Conservation (phyloP, 2,113 vertebrate species). For the Cisticola juncidis region DNA sequence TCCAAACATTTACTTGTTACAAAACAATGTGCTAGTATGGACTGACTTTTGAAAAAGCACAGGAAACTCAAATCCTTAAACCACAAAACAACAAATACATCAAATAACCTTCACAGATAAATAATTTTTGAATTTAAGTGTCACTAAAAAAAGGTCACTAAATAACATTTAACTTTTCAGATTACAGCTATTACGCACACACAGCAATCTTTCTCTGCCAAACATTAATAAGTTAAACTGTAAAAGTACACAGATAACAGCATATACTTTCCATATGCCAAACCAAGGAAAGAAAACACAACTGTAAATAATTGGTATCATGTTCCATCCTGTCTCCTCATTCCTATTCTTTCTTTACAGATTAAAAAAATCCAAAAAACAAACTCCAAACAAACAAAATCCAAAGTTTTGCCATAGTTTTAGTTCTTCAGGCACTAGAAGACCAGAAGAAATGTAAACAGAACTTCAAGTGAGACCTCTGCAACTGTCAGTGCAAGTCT, state of each 20-base stretch:
- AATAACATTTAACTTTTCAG: background rate
- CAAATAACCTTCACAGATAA: background rate
- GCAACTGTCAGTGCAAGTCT: background rate
- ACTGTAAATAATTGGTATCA: background rate
- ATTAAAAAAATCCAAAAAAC: background rate
- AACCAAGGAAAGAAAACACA: background rate
- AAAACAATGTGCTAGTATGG: background rate
- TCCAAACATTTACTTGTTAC: background rate
- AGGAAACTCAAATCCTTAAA: background rate
- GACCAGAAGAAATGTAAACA: background rate
- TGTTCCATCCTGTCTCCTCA: background rate
- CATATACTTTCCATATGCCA: background rate
- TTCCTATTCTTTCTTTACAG: background rate
- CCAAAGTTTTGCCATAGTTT: background rate
- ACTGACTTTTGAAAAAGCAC: background rate
- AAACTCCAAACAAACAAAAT: background rate
- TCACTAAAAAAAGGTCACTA: background rate
- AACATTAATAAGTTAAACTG: background rate
- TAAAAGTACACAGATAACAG: background rate
- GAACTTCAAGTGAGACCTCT: background rate
- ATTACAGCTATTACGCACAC: background rate
- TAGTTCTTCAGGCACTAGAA: background rate
- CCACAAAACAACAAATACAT: background rate
- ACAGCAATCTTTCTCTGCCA: background rate
- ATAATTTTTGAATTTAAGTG: background rate